Percentiles rank a stretch among this genome's conserved stretches.
phyloP scores from a whole-genome alignment of 2,797 vertebrate genomes.

The Iguana delicatissima region DNA sequence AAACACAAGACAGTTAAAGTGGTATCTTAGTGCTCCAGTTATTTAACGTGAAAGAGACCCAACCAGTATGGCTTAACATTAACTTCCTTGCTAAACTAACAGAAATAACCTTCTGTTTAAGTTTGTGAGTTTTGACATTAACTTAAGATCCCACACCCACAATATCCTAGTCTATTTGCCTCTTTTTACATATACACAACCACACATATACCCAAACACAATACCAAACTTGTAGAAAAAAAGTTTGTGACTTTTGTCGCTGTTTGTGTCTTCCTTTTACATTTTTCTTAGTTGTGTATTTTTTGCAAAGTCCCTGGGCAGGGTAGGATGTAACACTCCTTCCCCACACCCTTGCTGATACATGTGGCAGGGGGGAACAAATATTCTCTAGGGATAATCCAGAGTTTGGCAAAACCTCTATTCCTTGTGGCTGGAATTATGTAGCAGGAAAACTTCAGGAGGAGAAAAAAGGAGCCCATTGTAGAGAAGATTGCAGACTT shows the following conservation, averaged over 20 bases:
- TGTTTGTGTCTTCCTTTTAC: too few relatives aligned
- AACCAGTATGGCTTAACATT: too few relatives aligned
- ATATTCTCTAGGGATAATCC: constrained; percentile 50
- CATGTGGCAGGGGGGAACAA: not conserved
- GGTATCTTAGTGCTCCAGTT: too few relatives aligned
- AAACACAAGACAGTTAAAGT: too few relatives aligned
- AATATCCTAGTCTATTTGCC: too few relatives aligned
- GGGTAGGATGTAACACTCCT: not conserved
- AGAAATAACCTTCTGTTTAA: too few relatives aligned
- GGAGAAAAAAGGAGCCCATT: constrained; percentile 46
- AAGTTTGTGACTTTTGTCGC: not conserved
- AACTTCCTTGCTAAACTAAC: too few relatives aligned
- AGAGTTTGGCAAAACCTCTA: constrained; percentile 60
- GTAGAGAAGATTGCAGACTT: constrained; percentile 44
- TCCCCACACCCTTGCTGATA: not conserved
- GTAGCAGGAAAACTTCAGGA: constrained; percentile 57
- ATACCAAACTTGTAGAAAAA: not conserved
- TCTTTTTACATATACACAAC: too few relatives aligned
- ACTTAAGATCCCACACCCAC: too few relatives aligned
- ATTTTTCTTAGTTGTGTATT: not conserved
- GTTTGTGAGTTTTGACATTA: too few relatives aligned
- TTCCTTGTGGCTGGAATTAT: constrained; percentile 54
- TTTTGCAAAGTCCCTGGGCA: not conserved
- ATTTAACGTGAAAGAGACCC: too few relatives aligned
- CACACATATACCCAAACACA: too few relatives aligned